These are phyloP conservation scores for Bagarius yarrelli DNA, from an alignment of 2,113 vertebrate species.

Conservation along the genomic window DNA sequence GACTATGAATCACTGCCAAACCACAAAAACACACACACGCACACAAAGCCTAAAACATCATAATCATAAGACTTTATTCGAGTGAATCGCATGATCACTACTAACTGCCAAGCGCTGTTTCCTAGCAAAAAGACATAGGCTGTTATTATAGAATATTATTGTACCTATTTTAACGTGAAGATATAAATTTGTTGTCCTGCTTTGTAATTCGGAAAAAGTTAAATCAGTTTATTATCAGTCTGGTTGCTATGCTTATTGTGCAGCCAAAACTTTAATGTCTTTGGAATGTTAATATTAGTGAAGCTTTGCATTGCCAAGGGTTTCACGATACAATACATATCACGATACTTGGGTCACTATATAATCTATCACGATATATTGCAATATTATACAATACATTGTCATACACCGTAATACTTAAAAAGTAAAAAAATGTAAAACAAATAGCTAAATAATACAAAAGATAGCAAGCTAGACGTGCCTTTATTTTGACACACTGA, in stretches of 20 bases:
- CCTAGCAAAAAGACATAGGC: conserved; percentile 35
- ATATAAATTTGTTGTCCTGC: neutral
- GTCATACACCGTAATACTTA: too few relatives aligned
- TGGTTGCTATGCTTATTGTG: neutral
- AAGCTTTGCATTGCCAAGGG: too few relatives aligned
- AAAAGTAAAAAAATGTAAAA: too few relatives aligned
- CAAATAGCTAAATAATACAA: too few relatives aligned
- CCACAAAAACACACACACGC: conserved; percentile 22
- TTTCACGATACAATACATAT: too few relatives aligned
- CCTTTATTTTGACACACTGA: too few relatives aligned
- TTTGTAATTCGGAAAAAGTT: neutral
- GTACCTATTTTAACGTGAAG: neutral
- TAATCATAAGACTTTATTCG: conserved; percentile 32
- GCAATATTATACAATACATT: too few relatives aligned
- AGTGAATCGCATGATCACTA: conserved; percentile 24
- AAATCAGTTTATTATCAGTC: neutral
- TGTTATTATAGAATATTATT: conserved; percentile 8
- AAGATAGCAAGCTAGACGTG: too few relatives aligned
- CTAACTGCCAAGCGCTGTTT: conserved; percentile 5
- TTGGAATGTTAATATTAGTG: neutral
- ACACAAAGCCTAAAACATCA: conserved; percentile 17
- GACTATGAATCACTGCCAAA: conserved; percentile 33
- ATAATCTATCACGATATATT: too few relatives aligned
- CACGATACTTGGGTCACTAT: too few relatives aligned
- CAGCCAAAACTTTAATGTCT: neutral